phyloP scores from a whole-genome alignment of 2,888 invertebrate genomes.

The Melanargia galathea region DNA sequence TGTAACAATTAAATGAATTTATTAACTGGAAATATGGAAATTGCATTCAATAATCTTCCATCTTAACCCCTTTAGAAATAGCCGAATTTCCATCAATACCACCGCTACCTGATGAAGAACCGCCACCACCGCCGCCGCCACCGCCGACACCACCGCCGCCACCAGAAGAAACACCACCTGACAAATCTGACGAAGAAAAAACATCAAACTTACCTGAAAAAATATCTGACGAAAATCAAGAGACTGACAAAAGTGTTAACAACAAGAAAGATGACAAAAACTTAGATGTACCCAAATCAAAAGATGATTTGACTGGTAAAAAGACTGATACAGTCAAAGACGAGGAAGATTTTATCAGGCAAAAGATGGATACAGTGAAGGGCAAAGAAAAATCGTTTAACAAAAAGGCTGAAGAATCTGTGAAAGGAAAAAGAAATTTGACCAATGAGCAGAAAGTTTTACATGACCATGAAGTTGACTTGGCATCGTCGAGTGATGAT shows the following conservation, averaged over 20 bases:
- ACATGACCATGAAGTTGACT: conserved; percentile 32
- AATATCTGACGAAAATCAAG: conserved; percentile 24
- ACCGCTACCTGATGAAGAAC: conserved; percentile 73
- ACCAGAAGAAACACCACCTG: conserved; percentile 34
- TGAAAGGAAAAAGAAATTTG: conserved; percentile 12
- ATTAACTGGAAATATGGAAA: too few species aligned
- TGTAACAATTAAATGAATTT: neutral
- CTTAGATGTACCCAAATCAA: neutral
- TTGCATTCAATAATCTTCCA: neutral
- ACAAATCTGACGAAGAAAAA: conserved; percentile 20
- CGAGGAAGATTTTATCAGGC: neutral
- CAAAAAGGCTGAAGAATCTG: too few species aligned
- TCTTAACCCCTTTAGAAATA: conserved; percentile 51
- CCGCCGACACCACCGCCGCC: conserved; percentile 45
- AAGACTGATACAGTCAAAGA: neutral
- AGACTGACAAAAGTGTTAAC: neutral
- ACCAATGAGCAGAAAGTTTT: conserved; percentile 21
- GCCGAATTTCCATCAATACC: conserved; percentile 70
- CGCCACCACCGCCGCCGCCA: conserved; percentile 58
- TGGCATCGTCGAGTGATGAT: conserved; percentile 38
- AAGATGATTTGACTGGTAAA: neutral
- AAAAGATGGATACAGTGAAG: neutral
- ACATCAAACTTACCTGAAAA: conserved; percentile 17
- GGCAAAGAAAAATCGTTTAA: too few species aligned
- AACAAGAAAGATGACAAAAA: neutral